Conservation (phyloP, 1,140 invertebrate species). For the Eurosta solidaginis region DNA sequence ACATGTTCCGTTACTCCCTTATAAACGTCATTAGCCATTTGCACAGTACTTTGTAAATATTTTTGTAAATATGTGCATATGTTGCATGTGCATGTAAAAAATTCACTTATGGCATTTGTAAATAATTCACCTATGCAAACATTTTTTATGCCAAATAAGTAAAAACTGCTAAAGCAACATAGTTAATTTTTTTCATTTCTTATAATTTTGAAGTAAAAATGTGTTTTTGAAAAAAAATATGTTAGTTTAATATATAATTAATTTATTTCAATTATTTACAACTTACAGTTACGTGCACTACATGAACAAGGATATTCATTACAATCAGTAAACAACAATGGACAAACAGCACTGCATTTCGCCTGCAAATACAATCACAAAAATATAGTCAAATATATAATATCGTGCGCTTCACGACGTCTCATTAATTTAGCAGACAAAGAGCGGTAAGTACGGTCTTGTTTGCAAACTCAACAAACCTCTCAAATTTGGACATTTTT, state of each 20-base stretch:
- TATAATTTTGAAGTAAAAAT: background rate
- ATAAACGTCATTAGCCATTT: too few relatives aligned
- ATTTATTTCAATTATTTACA: background rate
- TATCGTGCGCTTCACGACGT: conserved; percentile 79
- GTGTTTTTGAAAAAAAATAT: background rate
- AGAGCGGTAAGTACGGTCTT: conserved; percentile 71
- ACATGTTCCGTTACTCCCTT: too few relatives aligned
- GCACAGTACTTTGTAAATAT: too few relatives aligned
- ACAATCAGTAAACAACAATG: conserved; percentile 80
- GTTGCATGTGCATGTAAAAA: too few relatives aligned
- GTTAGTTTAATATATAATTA: background rate
- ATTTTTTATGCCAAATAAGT: too few relatives aligned
- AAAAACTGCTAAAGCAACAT: too few relatives aligned
- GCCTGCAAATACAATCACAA: conserved; percentile 85
- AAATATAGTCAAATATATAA: conserved; percentile 87
- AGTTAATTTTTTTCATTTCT: background rate
- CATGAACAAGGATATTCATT: conserved; percentile 83
- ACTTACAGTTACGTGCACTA: conserved; percentile 75
- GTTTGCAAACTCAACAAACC: background rate
- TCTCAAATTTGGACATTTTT: background rate
- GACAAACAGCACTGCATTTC: conserved; percentile 89
- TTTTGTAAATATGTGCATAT: too few relatives aligned
- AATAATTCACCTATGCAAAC: too few relatives aligned
- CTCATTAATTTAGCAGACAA: conserved; percentile 87
- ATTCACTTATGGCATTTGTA: too few relatives aligned